These are phyloP conservation scores for Stenolophus ochropezus DNA, from an alignment of 2,888 invertebrate genomes.

Conservation along the genomic window DNA sequence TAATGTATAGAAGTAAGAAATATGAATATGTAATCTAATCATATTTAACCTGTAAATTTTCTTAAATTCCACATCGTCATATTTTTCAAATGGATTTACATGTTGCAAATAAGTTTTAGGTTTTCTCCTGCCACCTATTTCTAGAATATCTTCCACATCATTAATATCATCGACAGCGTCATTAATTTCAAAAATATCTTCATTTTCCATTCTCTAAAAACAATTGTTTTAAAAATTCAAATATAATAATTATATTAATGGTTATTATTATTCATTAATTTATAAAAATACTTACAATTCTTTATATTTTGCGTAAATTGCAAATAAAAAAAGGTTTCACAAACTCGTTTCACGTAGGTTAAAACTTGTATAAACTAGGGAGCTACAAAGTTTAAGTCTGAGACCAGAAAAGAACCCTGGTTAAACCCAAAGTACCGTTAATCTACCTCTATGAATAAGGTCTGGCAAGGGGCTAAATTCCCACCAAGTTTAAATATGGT, in stretches of 20 bases:
- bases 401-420: not conserved
- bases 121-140: not conserved
- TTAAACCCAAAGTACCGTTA: not conserved
- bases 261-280: not conserved
- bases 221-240: not conserved
- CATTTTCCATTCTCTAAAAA: not conserved
- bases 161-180: not conserved
- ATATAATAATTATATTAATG: not conserved
- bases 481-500: not conserved
- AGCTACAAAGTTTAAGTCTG: not conserved
- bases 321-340: not conserved
- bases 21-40: not conserved
- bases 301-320: too few relatives aligned
- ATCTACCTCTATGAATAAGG: not conserved
- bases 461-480: not conserved
- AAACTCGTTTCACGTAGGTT: not conserved
- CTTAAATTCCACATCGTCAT: not conserved
- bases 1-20: not conserved
- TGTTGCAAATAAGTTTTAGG: not conserved
- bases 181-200: not conserved
- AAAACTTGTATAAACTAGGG: not conserved
- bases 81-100: slow-evolving; percentile 2
- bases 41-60: not conserved
- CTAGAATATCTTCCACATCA: not conserved
- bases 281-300: not conserved